Percentiles rank a stretch among this genome's conserved stretches.
These are phyloP conservation scores for Pseudomyrmex sp. DNA, from an alignment of 1,140 invertebrate genomes.

Conservation along the genomic window DNA sequence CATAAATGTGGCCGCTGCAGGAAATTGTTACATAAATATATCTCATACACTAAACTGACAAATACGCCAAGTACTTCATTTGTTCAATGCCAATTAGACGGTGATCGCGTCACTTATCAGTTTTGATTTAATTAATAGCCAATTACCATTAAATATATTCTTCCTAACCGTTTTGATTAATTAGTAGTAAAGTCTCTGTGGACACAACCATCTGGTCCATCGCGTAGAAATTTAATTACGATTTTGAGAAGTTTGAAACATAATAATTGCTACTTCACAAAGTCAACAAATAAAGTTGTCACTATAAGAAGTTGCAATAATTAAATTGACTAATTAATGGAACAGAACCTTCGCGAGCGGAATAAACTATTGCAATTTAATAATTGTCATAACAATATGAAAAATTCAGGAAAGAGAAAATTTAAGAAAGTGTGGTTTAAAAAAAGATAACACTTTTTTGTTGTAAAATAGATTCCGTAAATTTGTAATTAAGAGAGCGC, in stretches of 20 bases:
- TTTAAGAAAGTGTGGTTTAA: too few species aligned
- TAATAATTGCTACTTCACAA: not conserved
- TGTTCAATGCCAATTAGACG: conserved; percentile 27
- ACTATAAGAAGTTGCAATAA: not conserved
- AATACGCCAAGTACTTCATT: conserved; percentile 21
- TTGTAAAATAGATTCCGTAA: too few species aligned
- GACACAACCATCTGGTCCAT: not conserved
- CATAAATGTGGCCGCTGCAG: conserved; percentile 27
- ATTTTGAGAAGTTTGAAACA: conserved; percentile 13
- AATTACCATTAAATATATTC: conserved; percentile 36
- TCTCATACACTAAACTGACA: conserved; percentile 20
- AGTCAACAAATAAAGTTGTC: not conserved
- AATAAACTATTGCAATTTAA: too few species aligned
- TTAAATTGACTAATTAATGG: conserved; percentile 6
- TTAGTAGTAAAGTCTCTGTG: not conserved
- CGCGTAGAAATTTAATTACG: not conserved
- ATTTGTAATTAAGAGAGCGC: not conserved
- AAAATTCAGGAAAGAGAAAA: too few species aligned
- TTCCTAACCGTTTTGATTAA: conserved; percentile 30
- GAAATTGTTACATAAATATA: conserved; percentile 35
- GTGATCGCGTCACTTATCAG: conserved; percentile 23
- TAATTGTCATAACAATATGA: too few species aligned
- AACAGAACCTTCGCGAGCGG: not conserved
- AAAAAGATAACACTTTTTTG: too few species aligned
- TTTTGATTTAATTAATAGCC: not conserved